These are phyloP conservation scores for Tympanoctomys barrerae DNA, from an alignment of 2,797 vertebrate species.

Conservation along the genomic window DNA sequence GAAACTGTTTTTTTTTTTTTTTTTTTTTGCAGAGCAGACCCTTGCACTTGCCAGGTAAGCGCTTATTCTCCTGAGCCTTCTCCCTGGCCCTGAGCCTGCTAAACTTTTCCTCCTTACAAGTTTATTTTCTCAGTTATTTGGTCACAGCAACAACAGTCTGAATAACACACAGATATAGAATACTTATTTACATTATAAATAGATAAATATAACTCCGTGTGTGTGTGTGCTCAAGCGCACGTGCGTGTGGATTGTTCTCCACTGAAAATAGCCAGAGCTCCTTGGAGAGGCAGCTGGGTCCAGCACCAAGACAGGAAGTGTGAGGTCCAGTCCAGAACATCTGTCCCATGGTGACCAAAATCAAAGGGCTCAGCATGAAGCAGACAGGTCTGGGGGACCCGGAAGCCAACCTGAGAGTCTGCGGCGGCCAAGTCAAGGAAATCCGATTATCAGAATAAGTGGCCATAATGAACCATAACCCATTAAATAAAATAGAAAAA, in stretches of 20 bases:
- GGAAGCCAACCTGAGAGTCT: not conserved
- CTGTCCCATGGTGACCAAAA: not conserved
- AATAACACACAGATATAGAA: not conserved
- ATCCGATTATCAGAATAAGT: no score
- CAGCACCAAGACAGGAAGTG: not conserved
- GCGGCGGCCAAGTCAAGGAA: not conserved
- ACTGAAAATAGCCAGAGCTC: not conserved
- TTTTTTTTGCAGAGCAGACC: no score
- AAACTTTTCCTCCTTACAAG: not conserved
- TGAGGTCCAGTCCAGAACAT: not conserved
- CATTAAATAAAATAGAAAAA: no score
- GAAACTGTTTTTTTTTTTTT: not conserved
- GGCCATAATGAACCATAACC: no score
- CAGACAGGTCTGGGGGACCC: not conserved
- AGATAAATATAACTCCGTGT: not conserved
- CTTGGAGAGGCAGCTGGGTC: not conserved
- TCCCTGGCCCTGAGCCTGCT: not conserved
- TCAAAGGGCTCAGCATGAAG: not conserved
- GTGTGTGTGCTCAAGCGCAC: not conserved
- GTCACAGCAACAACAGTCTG: not conserved
- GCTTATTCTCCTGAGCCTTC: no score
- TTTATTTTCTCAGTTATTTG: not conserved
- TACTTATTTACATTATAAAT: not conserved
- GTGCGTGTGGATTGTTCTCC: not conserved
- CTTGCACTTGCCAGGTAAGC: no score